These are phyloP conservation scores for Dicaeum eximium DNA, from an alignment of 2,113 vertebrate species.

Conservation along the genomic window DNA sequence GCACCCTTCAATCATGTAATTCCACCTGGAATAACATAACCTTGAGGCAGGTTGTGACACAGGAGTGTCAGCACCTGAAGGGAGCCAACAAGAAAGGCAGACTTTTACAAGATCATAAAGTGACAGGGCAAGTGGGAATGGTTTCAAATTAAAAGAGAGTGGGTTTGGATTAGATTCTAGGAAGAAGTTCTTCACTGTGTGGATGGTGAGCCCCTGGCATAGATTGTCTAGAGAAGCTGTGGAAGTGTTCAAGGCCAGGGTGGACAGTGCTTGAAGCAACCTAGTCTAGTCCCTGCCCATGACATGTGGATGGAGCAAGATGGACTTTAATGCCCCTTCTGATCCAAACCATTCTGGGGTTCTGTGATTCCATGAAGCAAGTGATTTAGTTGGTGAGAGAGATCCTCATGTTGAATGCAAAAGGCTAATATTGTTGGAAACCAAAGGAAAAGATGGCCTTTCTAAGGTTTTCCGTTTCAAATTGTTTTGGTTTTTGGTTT, in stretches of 20 bases:
- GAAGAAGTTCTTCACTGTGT: neutral
- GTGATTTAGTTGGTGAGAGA: neutral
- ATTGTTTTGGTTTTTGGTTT: neutral
- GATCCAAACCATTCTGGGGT: neutral
- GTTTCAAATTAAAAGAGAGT: neutral
- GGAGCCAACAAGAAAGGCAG: neutral
- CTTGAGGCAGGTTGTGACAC: neutral
- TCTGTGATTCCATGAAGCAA: neutral
- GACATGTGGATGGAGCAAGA: fast-evolving
- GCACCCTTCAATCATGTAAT: neutral
- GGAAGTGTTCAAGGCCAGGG: neutral
- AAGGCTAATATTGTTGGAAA: neutral
- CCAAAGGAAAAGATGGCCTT: neutral
- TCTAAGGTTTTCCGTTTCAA: neutral
- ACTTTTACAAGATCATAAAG: neutral
- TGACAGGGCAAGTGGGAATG: neutral
- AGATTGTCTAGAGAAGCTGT: neutral
- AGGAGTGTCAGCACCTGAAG: neutral
- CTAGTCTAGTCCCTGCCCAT: neutral
- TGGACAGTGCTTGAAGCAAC: neutral
- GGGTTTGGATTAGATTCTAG: neutral
- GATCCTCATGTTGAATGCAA: neutral
- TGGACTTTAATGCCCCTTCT: neutral
- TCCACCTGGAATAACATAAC: neutral
- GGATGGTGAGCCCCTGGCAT: neutral